phyloP scores from a whole-genome alignment of 2,113 vertebrate genomes.

The Anoplopoma fimbria region DNA sequence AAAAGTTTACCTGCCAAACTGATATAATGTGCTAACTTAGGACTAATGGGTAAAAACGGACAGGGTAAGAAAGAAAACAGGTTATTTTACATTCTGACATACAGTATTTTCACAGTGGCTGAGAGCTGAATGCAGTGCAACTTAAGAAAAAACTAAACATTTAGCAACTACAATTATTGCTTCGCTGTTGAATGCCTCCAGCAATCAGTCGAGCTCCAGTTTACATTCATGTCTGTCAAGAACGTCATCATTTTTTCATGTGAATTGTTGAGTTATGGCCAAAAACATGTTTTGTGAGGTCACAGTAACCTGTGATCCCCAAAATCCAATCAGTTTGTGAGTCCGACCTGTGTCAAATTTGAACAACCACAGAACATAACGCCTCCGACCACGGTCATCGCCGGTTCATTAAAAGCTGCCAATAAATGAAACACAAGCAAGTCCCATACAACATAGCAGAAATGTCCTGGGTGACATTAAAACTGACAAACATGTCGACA shows the following conservation, averaged over 20 bases:
- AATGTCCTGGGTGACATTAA: background rate
- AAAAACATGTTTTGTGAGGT: background rate
- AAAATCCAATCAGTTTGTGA: too few species aligned
- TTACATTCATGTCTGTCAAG: background rate
- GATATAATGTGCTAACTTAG: background rate
- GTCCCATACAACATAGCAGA: background rate
- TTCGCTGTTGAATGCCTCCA: background rate
- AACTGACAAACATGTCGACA: background rate
- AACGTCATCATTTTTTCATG: background rate
- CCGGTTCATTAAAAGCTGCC: background rate
- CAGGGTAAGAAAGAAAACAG: background rate
- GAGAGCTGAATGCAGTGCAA: background rate
- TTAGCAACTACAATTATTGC: background rate
- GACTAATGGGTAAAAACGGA: background rate
- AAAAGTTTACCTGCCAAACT: background rate
- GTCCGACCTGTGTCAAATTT: too few species aligned
- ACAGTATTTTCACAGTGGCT: background rate
- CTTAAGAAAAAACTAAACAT: background rate
- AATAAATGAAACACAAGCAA: background rate
- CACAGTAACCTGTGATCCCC: background rate
- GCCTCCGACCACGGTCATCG: too few species aligned
- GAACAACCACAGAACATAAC: too few species aligned
- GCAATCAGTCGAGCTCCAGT: too few species aligned
- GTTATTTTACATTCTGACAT: background rate
- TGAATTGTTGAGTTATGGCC: background rate